A percentile compares a stretch with the other conserved stretches of the same genome.
phyloP scores from a whole-genome alignment of 2,797 vertebrate genomes.

The Oryzias sinensis region DNA sequence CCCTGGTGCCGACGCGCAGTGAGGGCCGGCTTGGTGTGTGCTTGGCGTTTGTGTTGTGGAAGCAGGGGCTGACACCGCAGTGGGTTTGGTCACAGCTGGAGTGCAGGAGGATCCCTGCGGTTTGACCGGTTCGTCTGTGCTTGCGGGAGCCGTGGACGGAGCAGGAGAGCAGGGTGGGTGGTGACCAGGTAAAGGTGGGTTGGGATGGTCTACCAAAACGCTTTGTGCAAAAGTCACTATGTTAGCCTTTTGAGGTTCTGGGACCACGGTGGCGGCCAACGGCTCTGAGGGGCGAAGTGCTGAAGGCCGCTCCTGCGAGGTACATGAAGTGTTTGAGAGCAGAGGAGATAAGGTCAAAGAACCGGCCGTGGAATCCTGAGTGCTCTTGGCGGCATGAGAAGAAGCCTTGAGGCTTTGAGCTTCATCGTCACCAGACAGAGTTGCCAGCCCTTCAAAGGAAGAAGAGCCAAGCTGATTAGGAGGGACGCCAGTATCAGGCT shows the following conservation, averaged over 20 bases:
- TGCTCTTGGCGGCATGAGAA: constrained; percentile 20
- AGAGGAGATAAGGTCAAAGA: constrained; percentile 39
- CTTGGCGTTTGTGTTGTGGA: constrained; percentile 49
- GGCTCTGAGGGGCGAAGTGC: constrained; percentile 48
- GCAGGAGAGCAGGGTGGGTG: constrained; percentile 74
- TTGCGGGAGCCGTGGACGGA: constrained; percentile 28
- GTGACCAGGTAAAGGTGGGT: constrained; percentile 79
- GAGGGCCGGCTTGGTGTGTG: constrained; percentile 38
- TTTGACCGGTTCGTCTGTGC: constrained; percentile 17
- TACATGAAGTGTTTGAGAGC: constrained; percentile 67
- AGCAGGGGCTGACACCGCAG: constrained; percentile 49
- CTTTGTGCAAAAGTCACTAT: constrained; percentile 53
- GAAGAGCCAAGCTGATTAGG: constrained; percentile 36
- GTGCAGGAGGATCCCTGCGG: constrained; percentile 25
- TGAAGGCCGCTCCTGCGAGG: constrained; percentile 69
- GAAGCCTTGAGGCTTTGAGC: constrained; percentile 11
- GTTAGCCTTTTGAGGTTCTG: constrained; percentile 50
- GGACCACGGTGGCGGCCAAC: constrained; percentile 62
- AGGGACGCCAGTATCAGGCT: constrained; percentile 43
- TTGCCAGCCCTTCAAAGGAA: constrained; percentile 4
- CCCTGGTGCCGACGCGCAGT: constrained; percentile 46
- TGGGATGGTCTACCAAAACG: constrained; percentile 72
- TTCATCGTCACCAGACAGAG: constrained; percentile 7
- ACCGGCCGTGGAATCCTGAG: constrained; percentile 28
- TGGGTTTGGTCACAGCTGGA: constrained; percentile 28